Base-by-base conservation (phyloP, 2,888 invertebrate genomes). In the Cacoxenus indagator region DNA sequence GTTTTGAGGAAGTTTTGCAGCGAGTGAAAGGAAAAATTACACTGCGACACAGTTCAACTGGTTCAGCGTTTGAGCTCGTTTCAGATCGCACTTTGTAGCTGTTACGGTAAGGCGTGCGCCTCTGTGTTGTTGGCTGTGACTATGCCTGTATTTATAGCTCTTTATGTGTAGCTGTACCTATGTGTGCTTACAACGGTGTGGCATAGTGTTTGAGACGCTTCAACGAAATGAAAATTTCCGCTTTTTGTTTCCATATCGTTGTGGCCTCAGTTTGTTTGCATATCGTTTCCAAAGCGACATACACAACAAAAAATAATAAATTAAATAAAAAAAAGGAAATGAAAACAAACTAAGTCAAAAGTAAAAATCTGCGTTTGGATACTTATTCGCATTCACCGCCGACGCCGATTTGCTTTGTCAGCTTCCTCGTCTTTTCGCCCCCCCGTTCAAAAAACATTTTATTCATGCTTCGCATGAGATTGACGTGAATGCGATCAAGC, bases 1-100 rank as follows among this genome's bases (percentile, higher is more conserved):
- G 46, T 6, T 55, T 55, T 55, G 11, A 27, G 26, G 55, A 27
- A 55, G 26, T 24, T 55, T 55, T 27, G 55, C 55, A 55, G 8
- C 55, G 55, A 55, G 55, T 55, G 55, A 55, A 55, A 55, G 55
- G 55, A 55, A 55, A 51, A 55, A 27, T 55, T 17, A 8, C 51
- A 22, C 51, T 51, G 51, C 51, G 27, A 55, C 26, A 55, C 55
- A 55, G 55, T 55, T 55, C 27, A 55, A 55, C 26, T 55, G 26
- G 14, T 55, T 55, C 55, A 55, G 27, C 26, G 24, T 55, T 51
- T n/a, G 37, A 14, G 37, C 14, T 37, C 14, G 37, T 37, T 37
- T 37, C 5, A 37, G 37, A 4, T 8, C 37, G 8, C 37, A 11
- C 14, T 8, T 37, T 37, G 37, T 37, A 11, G 5, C 14, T 37